Percentiles rank a stretch among this genome's conserved stretches.
phyloP scores from a whole-genome alignment of 2,888 invertebrate genomes.

The Pandemis heparana region DNA sequence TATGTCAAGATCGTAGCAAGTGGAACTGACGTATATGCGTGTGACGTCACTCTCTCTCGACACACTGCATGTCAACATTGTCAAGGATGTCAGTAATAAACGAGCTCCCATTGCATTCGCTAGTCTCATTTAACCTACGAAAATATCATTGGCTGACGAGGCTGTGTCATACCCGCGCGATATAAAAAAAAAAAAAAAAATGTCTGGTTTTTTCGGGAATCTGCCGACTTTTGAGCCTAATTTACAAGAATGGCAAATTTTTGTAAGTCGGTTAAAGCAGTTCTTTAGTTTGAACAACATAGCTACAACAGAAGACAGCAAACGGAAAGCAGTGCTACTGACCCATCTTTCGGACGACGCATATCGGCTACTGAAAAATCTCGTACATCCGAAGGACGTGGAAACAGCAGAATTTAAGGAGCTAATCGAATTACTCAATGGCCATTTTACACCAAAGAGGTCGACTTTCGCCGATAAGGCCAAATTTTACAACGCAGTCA shows the following conservation, averaged over 20 bases:
- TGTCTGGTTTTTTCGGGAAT: no score
- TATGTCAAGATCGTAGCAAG: no score
- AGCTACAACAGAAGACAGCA: no score
- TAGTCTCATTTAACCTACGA: not conserved
- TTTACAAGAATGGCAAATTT: not conserved
- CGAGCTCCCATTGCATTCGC: no score
- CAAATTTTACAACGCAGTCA: slow-evolving; percentile 25
- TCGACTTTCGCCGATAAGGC: slow-evolving; percentile 26
- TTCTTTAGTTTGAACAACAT: no score
- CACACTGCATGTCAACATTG: no score
- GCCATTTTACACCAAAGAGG: slow-evolving; percentile 38
- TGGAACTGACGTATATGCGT: no score
- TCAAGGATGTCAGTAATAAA: no score
- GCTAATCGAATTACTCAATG: slow-evolving; percentile 25
- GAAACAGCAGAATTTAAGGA: slow-evolving; percentile 18
- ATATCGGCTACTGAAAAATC: slow-evolving; percentile 2
- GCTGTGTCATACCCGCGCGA: not conserved
- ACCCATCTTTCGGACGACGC: not conserved
- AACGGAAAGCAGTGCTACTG: not conserved
- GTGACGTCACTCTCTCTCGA: no score
- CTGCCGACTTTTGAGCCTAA: no score
- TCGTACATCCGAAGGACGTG: slow-evolving; percentile 22
- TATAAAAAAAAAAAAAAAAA: no score
- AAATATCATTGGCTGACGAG: not conserved
- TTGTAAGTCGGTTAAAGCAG: no score